These are phyloP conservation scores for Hiodon tergisus DNA, from an alignment of 2,113 vertebrate species.

Conservation along the genomic window DNA sequence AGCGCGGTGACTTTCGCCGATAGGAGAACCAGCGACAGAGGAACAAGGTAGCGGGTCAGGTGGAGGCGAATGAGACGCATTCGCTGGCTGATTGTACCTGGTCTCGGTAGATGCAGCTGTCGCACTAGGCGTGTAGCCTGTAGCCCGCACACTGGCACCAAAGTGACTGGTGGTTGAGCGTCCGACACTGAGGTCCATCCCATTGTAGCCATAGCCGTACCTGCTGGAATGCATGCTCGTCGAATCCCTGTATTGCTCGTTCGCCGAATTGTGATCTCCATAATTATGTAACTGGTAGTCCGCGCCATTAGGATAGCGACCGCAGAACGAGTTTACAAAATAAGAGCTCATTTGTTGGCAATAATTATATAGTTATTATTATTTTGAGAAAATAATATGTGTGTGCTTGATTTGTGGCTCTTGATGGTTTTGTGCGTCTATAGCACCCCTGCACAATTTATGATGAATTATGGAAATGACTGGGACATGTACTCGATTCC, in stretches of 20 bases:
- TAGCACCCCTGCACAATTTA: conserved; percentile 99
- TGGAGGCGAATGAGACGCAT: conserved; percentile 79
- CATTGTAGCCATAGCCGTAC: conserved; percentile 98
- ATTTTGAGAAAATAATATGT: conserved; percentile 64
- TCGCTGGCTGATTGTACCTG: conserved; percentile 84
- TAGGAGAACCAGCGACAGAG: conserved; percentile 78
- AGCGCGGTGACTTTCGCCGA: conserved; percentile 77
- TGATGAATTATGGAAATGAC: conserved; percentile 99
- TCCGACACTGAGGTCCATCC: conserved; percentile 95
- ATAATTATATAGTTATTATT: conserved; percentile 64
- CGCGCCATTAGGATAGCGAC: conserved; percentile 99
- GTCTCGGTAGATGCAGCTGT: conserved; percentile 79
- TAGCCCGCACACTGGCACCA: conserved; percentile 81
- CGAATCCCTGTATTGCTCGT: conserved; percentile 96
- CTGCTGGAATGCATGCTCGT: conserved; percentile 94
- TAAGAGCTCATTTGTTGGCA: conserved; percentile 99
- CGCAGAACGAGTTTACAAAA: conserved; percentile 99
- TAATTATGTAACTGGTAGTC: conserved; percentile 99
- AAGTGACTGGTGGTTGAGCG: conserved; percentile 85
- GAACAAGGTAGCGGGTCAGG: conserved; percentile 87
- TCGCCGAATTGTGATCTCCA: conserved; percentile 92
- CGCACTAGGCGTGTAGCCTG: conserved; percentile 81
- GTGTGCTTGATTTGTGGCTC: conserved; percentile 99
- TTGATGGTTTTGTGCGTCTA: conserved; percentile 97
- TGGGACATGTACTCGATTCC: conserved; percentile 99